Evolutionary conservation across 2,113 vertebrate species (phyloP), one percentile per base, ranked within the genome.

Genomic region (Leuciscus idus): DNA sequence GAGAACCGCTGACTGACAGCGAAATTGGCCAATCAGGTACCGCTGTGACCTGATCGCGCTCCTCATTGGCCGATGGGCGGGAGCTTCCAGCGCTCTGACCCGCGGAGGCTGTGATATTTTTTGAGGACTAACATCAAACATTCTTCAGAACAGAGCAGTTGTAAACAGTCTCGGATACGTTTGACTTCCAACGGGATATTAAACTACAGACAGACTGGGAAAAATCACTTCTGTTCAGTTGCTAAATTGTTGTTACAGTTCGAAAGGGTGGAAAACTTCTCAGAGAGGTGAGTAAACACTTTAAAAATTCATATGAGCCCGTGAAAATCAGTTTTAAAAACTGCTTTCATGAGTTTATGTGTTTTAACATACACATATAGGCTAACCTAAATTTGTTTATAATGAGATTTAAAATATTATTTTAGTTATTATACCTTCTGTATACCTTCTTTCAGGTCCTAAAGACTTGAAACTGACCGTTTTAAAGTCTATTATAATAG

Each of bases 1-100:
- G 9, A 12, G 28, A 52, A 43, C 76, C 81, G 88, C 91, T 96
- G 97, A 98, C 96, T 97, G 97, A 96, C 95, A 93, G 93, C 88
- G 74, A 90, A 90, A 66, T 79, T 93, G 91, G 90, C 95, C 95
- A 96, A 89, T 95, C 86, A 93, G 82, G 94, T 94, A 92, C 92
- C 64, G 86, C 89, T 90, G 85, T 94, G 95, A 93, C 93, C 92
- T 92, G 95, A 91, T 93, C 95, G 95, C 93, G 90, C 93, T 92
- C 73, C 94, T 95, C 96, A 97, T 98, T 97, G 97, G 81, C 8
- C 46, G 68, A 10, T 83, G 66, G 81, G 81, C 81, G 81, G 66
- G 81, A 26, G 26, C 50, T 57, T 1, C 6, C 11, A 8, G 26
- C 3, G 11, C 43, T 48, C 43, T 52, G 62, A 23, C 26, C 28